phyloP scores from a whole-genome alignment of 2,113 vertebrate species.

The Procavia capensis region DNA sequence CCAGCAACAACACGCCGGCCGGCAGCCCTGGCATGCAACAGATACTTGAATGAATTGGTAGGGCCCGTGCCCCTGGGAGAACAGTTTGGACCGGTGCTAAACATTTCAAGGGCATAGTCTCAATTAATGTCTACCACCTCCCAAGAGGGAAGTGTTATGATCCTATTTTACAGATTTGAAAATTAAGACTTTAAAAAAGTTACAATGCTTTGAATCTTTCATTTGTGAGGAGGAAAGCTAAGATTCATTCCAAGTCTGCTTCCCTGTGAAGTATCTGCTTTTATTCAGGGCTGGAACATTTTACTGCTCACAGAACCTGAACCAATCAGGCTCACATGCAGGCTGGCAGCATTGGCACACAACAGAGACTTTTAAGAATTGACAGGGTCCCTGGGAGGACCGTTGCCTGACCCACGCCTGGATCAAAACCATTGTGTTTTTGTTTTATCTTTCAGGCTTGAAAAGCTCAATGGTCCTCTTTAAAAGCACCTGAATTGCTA shows the following conservation, averaged over 20 bases:
- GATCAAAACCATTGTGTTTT: background rate
- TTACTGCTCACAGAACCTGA: background rate
- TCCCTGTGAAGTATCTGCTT: background rate
- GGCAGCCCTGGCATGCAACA: too few species aligned
- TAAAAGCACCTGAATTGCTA: background rate
- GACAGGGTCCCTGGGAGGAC: background rate
- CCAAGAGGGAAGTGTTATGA: background rate
- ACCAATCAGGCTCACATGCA: background rate
- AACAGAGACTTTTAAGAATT: background rate
- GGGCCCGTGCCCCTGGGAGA: too few species aligned
- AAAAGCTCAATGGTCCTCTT: background rate
- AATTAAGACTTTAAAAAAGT: background rate
- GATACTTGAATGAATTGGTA: too few species aligned
- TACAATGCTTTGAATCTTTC: accelerated
- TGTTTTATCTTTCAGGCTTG: background rate
- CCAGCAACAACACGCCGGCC: background rate
- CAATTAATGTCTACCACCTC: background rate
- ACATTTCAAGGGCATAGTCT: background rate
- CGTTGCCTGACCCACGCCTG: background rate
- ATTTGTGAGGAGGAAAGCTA: background rate
- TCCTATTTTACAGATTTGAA: background rate
- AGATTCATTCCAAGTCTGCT: background rate
- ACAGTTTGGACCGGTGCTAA: background rate
- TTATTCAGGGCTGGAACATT: background rate
- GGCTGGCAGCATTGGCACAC: accelerated